Evolutionary conservation across 2,888 invertebrate species (phyloP).

Genomic region (Empis livida): DNA sequence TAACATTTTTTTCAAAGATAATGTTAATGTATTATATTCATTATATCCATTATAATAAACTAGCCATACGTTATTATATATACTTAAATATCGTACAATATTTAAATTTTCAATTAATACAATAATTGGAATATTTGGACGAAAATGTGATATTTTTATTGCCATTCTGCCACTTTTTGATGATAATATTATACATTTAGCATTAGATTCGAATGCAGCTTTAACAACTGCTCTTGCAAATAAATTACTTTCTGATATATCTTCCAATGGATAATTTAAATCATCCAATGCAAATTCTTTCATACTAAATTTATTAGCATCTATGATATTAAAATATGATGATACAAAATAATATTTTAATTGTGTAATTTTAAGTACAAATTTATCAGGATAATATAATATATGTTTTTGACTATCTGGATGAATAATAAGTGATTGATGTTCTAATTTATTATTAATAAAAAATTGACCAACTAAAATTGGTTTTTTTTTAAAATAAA

Average conservation of each 20-base stretch:
- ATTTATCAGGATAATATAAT: conserved; percentile 3
- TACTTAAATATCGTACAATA: background rate
- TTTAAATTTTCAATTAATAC: conserved; percentile 4
- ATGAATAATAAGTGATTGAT: background rate
- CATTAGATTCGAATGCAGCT: conserved; percentile 5
- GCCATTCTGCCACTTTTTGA: conserved; percentile 9
- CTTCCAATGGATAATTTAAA: too few species aligned
- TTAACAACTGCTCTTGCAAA: background rate
- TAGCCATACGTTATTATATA: conserved; percentile 13
- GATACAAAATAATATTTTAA: too few species aligned
- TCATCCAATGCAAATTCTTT: too few species aligned
- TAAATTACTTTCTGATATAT: too few species aligned
- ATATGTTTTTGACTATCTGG: background rate
- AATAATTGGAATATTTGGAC: conserved; percentile 10
- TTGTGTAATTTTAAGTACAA: background rate
- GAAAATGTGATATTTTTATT: conserved; percentile 10
- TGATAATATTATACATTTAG: conserved; percentile 6
- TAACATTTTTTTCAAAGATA: too few species aligned
- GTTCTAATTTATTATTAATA: background rate
- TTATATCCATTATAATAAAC: too few species aligned
- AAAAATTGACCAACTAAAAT: background rate
- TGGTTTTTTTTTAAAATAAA: background rate
- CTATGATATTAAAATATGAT: background rate
- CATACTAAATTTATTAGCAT: background rate
- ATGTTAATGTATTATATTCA: too few species aligned